Conservation (phyloP, 2,797 vertebrate species). For the Danio tinwini region DNA sequence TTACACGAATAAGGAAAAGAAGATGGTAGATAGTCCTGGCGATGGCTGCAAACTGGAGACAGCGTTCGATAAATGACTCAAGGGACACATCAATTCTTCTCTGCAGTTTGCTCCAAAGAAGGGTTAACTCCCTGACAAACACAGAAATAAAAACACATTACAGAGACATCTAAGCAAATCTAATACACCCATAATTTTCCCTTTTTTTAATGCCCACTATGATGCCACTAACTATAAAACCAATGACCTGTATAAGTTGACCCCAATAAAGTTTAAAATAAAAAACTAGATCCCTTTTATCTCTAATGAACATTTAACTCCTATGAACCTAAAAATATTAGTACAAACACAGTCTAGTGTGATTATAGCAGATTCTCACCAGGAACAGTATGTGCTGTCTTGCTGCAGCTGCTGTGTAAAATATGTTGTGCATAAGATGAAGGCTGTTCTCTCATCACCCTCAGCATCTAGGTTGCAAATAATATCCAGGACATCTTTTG, state of each 20-base stretch:
- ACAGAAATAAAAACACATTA: background rate
- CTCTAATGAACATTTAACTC: background rate
- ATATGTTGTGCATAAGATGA: slow-evolving; percentile 97
- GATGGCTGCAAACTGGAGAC: slow-evolving; percentile 96
- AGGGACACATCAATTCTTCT: slow-evolving; percentile 91
- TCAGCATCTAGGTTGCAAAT: slow-evolving; percentile 96
- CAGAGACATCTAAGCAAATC: background rate
- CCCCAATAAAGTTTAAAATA: no score
- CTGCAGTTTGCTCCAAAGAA: slow-evolving; percentile 97
- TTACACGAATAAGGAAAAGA: slow-evolving; percentile 94
- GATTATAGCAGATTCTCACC: slow-evolving; percentile 78
- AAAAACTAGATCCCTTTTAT: background rate
- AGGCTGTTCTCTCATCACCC: slow-evolving; percentile 93
- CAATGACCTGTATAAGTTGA: no score
- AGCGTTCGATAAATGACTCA: slow-evolving; percentile 92
- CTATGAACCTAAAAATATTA: background rate
- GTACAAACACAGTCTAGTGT: background rate
- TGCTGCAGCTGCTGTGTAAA: slow-evolving; percentile 98
- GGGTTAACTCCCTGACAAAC: slow-evolving; percentile 89
- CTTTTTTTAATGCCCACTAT: no score
- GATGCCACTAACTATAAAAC: no score
- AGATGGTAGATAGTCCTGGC: slow-evolving; percentile 95
- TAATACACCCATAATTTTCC: background rate
- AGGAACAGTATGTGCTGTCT: slow-evolving; percentile 90
- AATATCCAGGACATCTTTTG: slow-evolving; percentile 94